These are phyloP conservation scores for Pseudomyrmex dendroicus DNA, from an alignment of 1,140 invertebrate genomes.

Conservation along the genomic window DNA sequence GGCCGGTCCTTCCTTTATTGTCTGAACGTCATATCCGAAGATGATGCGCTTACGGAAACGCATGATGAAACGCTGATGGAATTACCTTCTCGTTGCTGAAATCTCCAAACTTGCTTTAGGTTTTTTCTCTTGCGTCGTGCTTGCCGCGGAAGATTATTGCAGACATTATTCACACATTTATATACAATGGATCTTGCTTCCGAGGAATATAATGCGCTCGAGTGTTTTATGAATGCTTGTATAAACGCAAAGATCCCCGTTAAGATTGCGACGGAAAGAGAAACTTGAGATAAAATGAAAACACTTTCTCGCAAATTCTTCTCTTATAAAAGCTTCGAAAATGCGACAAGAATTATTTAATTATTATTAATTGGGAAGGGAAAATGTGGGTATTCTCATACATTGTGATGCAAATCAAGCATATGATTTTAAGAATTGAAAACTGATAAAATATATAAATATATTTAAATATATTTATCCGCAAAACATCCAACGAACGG, in stretches of 20 bases:
- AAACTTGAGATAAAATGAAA: neutral
- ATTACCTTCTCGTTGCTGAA: conserved; percentile 10
- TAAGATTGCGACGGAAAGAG: conserved; percentile 20
- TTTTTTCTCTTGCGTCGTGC: conserved; percentile 17
- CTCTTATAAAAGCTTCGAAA: too few species aligned
- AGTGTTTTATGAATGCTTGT: conserved; percentile 37
- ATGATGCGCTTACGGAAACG: conserved; percentile 13
- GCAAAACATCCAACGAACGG: too few species aligned
- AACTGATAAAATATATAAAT: too few species aligned
- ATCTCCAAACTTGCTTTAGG: conserved; percentile 40
- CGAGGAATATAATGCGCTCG: conserved; percentile 30
- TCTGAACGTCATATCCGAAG: conserved; percentile 20
- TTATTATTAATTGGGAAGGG: too few species aligned
- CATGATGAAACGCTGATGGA: conserved; percentile 21
- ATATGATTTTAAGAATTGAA: too few species aligned
- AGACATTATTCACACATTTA: conserved; percentile 43
- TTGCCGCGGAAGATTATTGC: conserved; percentile 17
- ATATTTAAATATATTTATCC: too few species aligned
- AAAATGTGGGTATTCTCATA: too few species aligned
- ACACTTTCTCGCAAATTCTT: neutral
- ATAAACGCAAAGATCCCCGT: neutral
- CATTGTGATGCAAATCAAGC: too few species aligned
- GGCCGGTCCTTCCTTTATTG: conserved; percentile 36
- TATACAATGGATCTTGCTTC: neutral
- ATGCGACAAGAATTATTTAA: too few species aligned